Evolutionary conservation across 2,888 invertebrate genomes (phyloP).

Genomic region (Oxytorus armatus): DNA sequence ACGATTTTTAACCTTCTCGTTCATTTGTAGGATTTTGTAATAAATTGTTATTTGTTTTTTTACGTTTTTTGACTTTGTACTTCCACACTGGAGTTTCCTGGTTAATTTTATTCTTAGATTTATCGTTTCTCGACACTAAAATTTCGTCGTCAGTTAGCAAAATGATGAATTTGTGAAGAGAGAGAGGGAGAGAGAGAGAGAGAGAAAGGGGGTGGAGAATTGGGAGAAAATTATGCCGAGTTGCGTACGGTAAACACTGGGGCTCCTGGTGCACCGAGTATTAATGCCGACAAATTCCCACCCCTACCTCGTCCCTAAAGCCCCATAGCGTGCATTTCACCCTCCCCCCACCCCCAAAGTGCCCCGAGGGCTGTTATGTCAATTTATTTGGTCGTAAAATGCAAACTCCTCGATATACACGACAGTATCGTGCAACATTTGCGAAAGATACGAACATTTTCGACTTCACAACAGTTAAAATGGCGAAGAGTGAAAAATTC

Average conservation of each 20-base stretch:
- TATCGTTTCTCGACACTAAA: no score
- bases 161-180: background rate
- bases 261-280: conserved; percentile 59
- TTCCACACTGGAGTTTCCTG: no score
- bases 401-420: conserved; percentile 39
- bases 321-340: conserved; percentile 37
- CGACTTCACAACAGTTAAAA: no score
- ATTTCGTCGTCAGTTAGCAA: background rate
- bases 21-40: no score
- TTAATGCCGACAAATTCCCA: conserved; percentile 66
- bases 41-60: no score
- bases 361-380: conserved; percentile 31
- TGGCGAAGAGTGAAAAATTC: no score
- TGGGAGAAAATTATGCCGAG: conserved; percentile 69
- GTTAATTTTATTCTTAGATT: no score
- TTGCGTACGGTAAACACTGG: conserved; percentile 70
- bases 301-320: conserved; percentile 9
- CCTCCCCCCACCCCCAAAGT: conserved; percentile 35
- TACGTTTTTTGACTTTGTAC: no score
- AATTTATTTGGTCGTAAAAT: conserved; percentile 56
- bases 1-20: no score
- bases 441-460: no score
- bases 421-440: no score
- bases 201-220: conserved; percentile 14
- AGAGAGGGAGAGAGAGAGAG: background rate